These are phyloP conservation scores for Idris sp. DNA, from an alignment of 1,140 invertebrate genomes.

Conservation along the genomic window DNA sequence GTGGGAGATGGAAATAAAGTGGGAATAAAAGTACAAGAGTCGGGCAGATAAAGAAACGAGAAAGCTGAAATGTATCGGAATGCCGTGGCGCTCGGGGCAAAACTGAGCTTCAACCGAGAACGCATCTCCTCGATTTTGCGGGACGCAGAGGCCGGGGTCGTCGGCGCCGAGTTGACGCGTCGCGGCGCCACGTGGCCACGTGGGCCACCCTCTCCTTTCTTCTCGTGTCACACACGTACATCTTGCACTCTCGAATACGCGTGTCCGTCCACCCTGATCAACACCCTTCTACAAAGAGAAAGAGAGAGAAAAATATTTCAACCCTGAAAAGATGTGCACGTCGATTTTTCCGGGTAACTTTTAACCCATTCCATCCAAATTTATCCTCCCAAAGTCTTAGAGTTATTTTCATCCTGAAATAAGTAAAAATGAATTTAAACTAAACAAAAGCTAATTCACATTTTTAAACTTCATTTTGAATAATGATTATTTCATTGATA, in stretches of 20 bases:
- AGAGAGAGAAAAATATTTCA: not conserved
- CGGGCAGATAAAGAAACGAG: slow-evolving; percentile 31
- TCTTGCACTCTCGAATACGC: slow-evolving; percentile 24
- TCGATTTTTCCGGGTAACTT: no score
- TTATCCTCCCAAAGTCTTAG: no score
- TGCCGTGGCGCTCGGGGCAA: slow-evolving; percentile 64
- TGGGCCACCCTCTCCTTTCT: slow-evolving; percentile 63
- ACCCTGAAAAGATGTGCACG: not conserved
- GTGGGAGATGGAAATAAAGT: slow-evolving; percentile 24
- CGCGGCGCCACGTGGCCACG: slow-evolving; percentile 76
- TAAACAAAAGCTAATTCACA: no score
- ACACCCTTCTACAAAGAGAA: no score
- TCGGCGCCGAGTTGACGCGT: slow-evolving; percentile 75
- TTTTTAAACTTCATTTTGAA: no score
- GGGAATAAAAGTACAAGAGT: slow-evolving; percentile 43
- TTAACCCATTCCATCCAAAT: no score
- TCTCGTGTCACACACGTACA: slow-evolving; percentile 33
- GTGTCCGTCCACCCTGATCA: slow-evolving; percentile 25
- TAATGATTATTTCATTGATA: no score
- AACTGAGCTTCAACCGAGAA: no score
- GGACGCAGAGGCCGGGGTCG: slow-evolving; percentile 33
- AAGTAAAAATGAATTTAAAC: no score
- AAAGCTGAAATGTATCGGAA: slow-evolving; percentile 52
- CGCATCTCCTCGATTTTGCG: no score
- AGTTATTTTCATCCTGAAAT: no score